Evolutionary conservation across 2,113 vertebrate genomes (phyloP), one percentile per base, ranked within the genome.

Genomic region (Shinisaurus crocodilurus): DNA sequence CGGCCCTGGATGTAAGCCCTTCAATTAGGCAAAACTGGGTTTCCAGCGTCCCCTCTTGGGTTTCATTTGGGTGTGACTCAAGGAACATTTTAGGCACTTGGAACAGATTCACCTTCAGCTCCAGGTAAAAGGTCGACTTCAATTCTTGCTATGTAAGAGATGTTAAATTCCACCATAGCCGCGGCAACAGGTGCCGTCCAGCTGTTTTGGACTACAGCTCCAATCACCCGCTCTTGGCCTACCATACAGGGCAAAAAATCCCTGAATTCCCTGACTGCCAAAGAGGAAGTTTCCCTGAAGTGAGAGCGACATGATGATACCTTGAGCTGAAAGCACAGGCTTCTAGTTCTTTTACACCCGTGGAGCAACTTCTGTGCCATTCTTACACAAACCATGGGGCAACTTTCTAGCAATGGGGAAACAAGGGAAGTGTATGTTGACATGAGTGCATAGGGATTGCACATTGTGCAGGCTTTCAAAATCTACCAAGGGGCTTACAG

Each of bases 341-440:
- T 27, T 84, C 70, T 48, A 69, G 43, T 40, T 57, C 54, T 48
- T 34, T 29, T 48, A 60, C 29, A 75, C 84, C 43, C 40, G 88
- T 90, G 90, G 72, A 1, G 23, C 88, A 93, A 95, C 91, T 92
- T 96, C 91, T 92, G 92, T 87, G 20, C 54, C 9, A 43, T 3
- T 20, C 25, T 87, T 54, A 82, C 54, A 45, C 6, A 94, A 85
- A 90, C 86, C 90, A 90, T 91, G 90, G 85, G 88, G 69, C 88
- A 91, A 93, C 87, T 70, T 50, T 69, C 74, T 40, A 87, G 69
- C 32, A 29, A 60, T 86, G n/a, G 32, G 57, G 45, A 82, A 50
- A 77, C 57, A 89, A 60, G 54, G 43, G 65, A 89, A 88, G 90
- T 57, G 54, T 54, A 79, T 76, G 67, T 54, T 15, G 6, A 5